Evolutionary conservation across 2,888 invertebrate genomes (phyloP), one percentile per base, ranked within the genome.

Genomic region (Dicyrtoma fusca): DNA sequence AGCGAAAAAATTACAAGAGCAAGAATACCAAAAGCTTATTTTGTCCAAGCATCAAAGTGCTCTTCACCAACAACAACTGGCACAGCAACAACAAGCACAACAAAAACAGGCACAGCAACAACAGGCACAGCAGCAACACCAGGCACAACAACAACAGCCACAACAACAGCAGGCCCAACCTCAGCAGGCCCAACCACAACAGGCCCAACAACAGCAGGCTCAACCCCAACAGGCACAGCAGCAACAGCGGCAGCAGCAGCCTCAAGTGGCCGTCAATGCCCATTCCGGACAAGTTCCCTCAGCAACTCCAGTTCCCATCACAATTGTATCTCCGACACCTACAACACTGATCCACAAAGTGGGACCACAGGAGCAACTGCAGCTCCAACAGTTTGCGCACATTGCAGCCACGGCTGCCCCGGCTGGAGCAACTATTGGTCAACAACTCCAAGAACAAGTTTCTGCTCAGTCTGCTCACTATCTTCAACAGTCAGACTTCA

Each of bases 361-460:
- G 1, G 66, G 47, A 2, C 25, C 19, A 21, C 17, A 4, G 13
- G 47, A 63, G 4, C 75, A 47, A 69, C 72, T 17, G 19, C 71
- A 47, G 13, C 73, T 62, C 34, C 68, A 63, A 23, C 73, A 73
- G 14, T 21, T 59, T 14, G 19, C 44, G 8, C 47, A 57, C n/a
- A 65, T 66, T 61, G 61, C 72, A 57, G 66, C 66, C 26, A 66
- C 72, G 10, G 71, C 71, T 25, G 13, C 63, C 6, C 64, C 76
- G 21, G 61, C 73, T 19, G 74, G 73, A 57, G 74, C 75, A 11
- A 42, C 69, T 2, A 75, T 75, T 42, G 73, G 76, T 53, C 74
- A 74, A 65, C 76, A 71, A 44, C 51, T 71, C 26, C 71, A 71
- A 13, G 55, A 71, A 42, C 71, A 71, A 71, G 71, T 71, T 23